Evolutionary conservation across 1,140 invertebrate species (phyloP), one percentile per base, ranked within the genome.

Genomic region (Sarcophaga bullata): DNA sequence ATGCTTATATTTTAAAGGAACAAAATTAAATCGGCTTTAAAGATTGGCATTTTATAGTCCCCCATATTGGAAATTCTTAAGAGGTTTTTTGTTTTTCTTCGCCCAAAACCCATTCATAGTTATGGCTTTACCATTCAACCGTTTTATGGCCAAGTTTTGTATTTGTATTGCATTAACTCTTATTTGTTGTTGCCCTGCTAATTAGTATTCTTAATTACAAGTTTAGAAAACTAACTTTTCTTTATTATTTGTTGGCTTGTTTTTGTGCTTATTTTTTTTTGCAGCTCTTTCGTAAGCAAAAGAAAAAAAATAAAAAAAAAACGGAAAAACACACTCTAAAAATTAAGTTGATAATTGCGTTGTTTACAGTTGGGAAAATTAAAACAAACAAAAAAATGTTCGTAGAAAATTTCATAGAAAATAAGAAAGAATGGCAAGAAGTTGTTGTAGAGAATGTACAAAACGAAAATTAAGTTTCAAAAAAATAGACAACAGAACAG

Each of bases 161-260:
- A 58, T 58, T 13, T 58, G 7, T 58, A 58, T 58, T 58, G 54
- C 1, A 37, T 37, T 58, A 15, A 13, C 54, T 58, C 3, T 58
- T 58, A 58, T 58, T 58, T 54, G 25, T 37, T 37, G 4, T 58
- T 58, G 11, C 54, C 54, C 54, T 58, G 54, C 54, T 58, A 58
- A 58, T 58, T 58, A 58, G 54, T 58, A 58, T 58, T 58, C 54
- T 58, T 58, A 58, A 58, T 58, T 58, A 58, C 54, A 58, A 58
- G 13, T 58, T 58, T 58, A 58, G 54, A 58, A 58, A 58, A 58
- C 54, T 58, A n/a, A 58, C 54, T 58, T 58, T 37, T 37, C 13
- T 58, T 58, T 58, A 6, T 58, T n/a, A 58, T 58, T 58, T 58
- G 15, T 1, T 58, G 15, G 11, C 7, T 58, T 58, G 15, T n/a